Base-by-base conservation (phyloP, 1,140 invertebrate species). In the Planococcus citri region DNA sequence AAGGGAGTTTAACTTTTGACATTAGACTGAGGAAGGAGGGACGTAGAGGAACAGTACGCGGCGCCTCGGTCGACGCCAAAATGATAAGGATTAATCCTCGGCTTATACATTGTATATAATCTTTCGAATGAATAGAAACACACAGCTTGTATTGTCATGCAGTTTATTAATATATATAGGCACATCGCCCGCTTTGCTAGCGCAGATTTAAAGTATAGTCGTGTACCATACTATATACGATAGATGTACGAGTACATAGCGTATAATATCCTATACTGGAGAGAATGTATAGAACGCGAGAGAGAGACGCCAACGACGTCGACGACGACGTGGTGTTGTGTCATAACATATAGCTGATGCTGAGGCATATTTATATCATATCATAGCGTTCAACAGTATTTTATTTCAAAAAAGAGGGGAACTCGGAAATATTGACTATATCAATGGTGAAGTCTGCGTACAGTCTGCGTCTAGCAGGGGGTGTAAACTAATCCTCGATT, bases 281-380 rank as follows among this genome's bases (percentile, higher is more conserved):
- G n/a, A n/a, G n/a, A n/a, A n/a, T n/a, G n/a, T n/a, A n/a, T n/a
- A n/a, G n/a, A n/a, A n/a, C n/a, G n/a, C n/a, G n/a, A n/a, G n/a
- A n/a, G n/a, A n/a, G n/a, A n/a, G n/a, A n/a, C n/a, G 51, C 17
- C 17, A 20, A 8, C 3, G 21, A 4, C 4, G 51, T 8, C 51
- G 17, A 33, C 4, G 3, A 33, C 4, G 4, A 58, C 6, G 21
- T 17, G 51, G 51, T 58, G 51, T 58, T 58, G 51, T 58, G 51
- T 58, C 51, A 22, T 22, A 25, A 64, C 60, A 21, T 64, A n/a
- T n/a, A n/a, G n/a, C n/a, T n/a, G n/a, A n/a, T n/a, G n/a, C n/a
- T n/a, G n/a, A 64, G 60, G 60, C 60, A 64, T 64, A 64, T 64
- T 64, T 64, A 64, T 64, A 64, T 25, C 20, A 21, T 64, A 64